A percentile compares a stretch with the other conserved stretches of the same genome.
phyloP scores from a whole-genome alignment of 2,888 invertebrate species.

The Aelia acuminata region DNA sequence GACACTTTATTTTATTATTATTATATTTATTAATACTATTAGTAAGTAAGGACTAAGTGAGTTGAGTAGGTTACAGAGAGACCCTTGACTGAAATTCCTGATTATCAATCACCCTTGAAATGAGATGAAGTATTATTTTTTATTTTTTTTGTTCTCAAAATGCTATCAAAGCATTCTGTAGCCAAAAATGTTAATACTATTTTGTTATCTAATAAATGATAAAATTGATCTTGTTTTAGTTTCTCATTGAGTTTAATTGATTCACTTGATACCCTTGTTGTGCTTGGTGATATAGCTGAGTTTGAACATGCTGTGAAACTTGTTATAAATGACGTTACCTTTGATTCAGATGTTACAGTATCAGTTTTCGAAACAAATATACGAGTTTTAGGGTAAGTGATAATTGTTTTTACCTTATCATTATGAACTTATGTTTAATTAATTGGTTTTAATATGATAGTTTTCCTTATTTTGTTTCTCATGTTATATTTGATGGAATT shows the following conservation, averaged over 20 bases:
- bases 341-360: slow-evolving; percentile 94
- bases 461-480: too few species aligned
- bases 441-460: not conserved
- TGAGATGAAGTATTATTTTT: too few species aligned
- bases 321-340: slow-evolving; percentile 88
- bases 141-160: too few species aligned
- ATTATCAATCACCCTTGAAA: too few species aligned
- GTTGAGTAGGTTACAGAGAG: too few species aligned
- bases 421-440: slow-evolving; percentile 1
- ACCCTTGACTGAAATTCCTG: too few species aligned
- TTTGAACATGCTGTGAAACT: slow-evolving; percentile 92
- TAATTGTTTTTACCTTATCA: slow-evolving; percentile 39
- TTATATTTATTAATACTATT: too few species aligned
- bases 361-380: slow-evolving; percentile 99
- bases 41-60: too few species aligned
- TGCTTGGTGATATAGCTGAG: slow-evolving; percentile 92
- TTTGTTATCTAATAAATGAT: not conserved
- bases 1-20: too few species aligned
- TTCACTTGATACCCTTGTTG: slow-evolving; percentile 91
- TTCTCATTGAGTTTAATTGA: slow-evolving; percentile 97
- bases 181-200: too few species aligned
- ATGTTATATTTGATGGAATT: too few species aligned
- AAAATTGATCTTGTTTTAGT: slow-evolving; percentile 73
- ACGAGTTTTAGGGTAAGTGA: slow-evolving; percentile 90
- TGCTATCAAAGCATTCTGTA: too few species aligned